Evolutionary conservation across 2,113 vertebrate genomes (phyloP).

Genomic region (Scalopus aquaticus): DNA sequence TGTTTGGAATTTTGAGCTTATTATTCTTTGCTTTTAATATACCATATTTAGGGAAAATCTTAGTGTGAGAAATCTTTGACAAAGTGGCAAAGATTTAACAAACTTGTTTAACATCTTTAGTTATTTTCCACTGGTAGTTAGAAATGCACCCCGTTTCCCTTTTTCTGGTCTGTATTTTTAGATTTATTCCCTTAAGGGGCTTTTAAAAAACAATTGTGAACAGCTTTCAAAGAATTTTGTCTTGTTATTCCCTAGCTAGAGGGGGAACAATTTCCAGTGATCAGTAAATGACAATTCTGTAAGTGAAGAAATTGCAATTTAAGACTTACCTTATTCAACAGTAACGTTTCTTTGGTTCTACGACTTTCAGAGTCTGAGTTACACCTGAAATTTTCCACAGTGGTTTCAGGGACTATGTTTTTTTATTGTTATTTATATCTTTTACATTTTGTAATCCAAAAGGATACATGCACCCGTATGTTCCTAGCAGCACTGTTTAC

Average conservation of each 20-base stretch:
- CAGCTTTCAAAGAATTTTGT: background rate
- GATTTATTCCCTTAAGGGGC: background rate
- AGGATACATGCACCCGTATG: too few relatives aligned
- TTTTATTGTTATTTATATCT: too few relatives aligned
- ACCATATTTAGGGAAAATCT: background rate
- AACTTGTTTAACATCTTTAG: background rate
- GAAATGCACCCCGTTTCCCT: background rate
- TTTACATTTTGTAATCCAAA: too few relatives aligned
- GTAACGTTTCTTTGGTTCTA: background rate
- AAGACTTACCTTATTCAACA: background rate
- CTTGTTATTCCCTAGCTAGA: background rate
- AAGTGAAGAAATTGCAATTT: background rate
- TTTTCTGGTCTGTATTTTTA: background rate
- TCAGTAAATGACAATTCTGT: background rate
- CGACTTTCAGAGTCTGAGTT: background rate
- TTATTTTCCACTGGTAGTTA: background rate
- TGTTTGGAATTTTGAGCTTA: background rate
- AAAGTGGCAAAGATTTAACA: background rate
- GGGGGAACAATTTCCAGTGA: background rate
- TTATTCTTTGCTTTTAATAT: constrained; percentile 41
- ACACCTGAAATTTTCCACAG: background rate
- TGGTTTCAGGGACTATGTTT: background rate
- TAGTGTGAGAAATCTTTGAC: constrained; percentile 2
- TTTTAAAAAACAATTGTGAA: background rate
- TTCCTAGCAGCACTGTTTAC: too few relatives aligned